A percentile compares a stretch with the other conserved stretches of the same genome.
Conservation (phyloP, 2,113 vertebrate genomes). For the Micronycteris hirsuta region DNA sequence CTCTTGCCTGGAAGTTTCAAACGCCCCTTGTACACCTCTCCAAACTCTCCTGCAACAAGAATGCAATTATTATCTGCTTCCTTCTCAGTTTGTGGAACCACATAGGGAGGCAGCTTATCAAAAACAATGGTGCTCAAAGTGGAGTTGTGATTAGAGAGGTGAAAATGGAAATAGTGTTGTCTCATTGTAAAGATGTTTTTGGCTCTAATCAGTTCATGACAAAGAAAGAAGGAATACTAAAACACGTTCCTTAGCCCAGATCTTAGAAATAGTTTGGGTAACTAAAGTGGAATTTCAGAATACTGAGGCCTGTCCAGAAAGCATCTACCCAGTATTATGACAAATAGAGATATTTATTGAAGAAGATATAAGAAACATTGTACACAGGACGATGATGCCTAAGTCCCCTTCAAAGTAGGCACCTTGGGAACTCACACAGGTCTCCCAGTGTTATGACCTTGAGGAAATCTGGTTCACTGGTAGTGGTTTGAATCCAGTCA, state of each 20-base stretch:
- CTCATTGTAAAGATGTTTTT: neutral
- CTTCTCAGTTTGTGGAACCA: neutral
- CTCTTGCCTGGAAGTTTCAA: slow-evolving; percentile 95
- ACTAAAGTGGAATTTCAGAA: slow-evolving; percentile 23
- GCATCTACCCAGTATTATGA: too few relatives aligned
- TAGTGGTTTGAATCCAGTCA: too few relatives aligned
- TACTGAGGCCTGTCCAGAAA: too few relatives aligned
- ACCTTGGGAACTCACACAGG: too few relatives aligned
- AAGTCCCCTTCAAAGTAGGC: too few relatives aligned
- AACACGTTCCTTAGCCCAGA: neutral
- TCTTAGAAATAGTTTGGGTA: neutral
- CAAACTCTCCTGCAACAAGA: slow-evolving; percentile 91
- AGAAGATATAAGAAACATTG: too few relatives aligned
- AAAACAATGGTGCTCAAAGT: neutral
- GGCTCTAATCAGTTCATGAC: neutral
- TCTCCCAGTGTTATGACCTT: too few relatives aligned
- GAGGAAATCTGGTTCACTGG: too few relatives aligned
- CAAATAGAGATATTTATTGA: too few relatives aligned
- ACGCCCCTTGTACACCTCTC: slow-evolving; percentile 98
- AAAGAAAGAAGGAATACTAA: slow-evolving; percentile 12
- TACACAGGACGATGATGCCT: too few relatives aligned
- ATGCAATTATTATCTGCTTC: neutral
- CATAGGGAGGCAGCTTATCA: neutral
- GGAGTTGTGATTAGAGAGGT: slow-evolving; percentile 24
- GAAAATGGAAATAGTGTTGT: neutral